Percentiles rank a stretch among this genome's conserved stretches.
Conservation (phyloP, 2,888 invertebrate species). For the Sipha maydis region DNA sequence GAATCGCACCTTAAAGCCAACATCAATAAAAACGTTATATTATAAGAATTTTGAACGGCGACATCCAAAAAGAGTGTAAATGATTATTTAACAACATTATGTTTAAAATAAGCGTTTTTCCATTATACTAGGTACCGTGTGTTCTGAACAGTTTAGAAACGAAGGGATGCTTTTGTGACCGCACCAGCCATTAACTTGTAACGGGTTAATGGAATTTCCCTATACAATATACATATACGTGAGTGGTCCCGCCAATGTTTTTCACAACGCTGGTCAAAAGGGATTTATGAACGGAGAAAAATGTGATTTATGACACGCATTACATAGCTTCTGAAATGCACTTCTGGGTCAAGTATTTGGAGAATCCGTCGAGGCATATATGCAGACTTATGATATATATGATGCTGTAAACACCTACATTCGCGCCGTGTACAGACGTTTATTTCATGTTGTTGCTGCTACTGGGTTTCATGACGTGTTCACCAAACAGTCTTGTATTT, state of each 20-base stretch:
- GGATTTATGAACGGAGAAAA: conserved; percentile 15
- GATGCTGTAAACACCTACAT: not conserved
- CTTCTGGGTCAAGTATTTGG: not conserved
- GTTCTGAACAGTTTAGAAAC: conserved; percentile 48
- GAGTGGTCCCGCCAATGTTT: conserved; percentile 29
- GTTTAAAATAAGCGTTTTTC: conserved; percentile 14
- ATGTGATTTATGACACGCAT: conserved; percentile 31
- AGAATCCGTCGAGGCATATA: not conserved
- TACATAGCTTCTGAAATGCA: not conserved
- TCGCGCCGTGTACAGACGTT: too few species aligned
- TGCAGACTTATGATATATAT: not conserved
- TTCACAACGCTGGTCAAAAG: conserved; percentile 38
- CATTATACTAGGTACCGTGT: conserved; percentile 20
- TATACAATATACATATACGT: not conserved
- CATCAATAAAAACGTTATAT: conserved; percentile 1
- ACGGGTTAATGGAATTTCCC: conserved; percentile 58
- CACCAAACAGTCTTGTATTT: not conserved
- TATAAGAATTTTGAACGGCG: not conserved
- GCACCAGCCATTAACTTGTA: conserved; percentile 53
- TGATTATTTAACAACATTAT: conserved; percentile 12
- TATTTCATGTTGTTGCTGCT: too few species aligned
- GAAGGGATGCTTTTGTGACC: conserved; percentile 44
- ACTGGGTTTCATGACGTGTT: too few species aligned
- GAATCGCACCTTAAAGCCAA: too few species aligned
- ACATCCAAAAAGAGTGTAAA: conserved; percentile 12